Evolutionary conservation across 2,113 vertebrate genomes (phyloP), one percentile per base, ranked within the genome.

Genomic region (Arothron firmamentum): DNA sequence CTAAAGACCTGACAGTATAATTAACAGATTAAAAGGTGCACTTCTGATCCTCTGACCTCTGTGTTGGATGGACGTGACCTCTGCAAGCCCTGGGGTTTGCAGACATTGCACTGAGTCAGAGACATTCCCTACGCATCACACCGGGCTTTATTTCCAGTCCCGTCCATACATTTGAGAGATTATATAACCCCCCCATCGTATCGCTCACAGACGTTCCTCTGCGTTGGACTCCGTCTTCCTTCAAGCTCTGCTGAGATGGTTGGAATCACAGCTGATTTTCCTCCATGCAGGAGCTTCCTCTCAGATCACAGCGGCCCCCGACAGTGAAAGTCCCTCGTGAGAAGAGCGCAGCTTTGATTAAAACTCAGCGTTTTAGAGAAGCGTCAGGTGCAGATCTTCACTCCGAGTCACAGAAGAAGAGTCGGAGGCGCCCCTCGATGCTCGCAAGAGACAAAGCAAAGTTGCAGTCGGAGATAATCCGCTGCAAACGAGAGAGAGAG

Each of bases 341-440:
- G 60, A 65, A 0, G 56, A 51, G 1, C 56, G 1, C 63, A 10
- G 49, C 58, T 52, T 76, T 46, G 68, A 59, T 47, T 50, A 18
- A 20, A 55, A 20, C 58, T 67, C 71, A 2, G 51, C 18, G 4
- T n/a, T 62, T 65, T 25, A 54, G 34, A 11, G 64, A 70, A 62
- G 64, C 74, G 65, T 81, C 82, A 81, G 82, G 76, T 85, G 80
- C 75, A 56, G 23, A 10, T 12, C 69, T 49, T n/a, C 2, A 3
- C 68, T 65, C 66, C 48, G 59, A 72, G 49, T 74, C 68, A 54
- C 72, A 48, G 64, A 64, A 63, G 68, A 68, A 59, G 73, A 10
- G 15, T 59, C 80, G 75, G 61, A 82, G 54, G 73, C 70, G 56
- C 57, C 43, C 59, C 58, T 48, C 49, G 25, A 12, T 31, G 42